Evolutionary conservation across 1,140 invertebrate genomes (phyloP), one percentile per base, ranked within the genome.

Genomic region (Scaptomyza montana): DNA sequence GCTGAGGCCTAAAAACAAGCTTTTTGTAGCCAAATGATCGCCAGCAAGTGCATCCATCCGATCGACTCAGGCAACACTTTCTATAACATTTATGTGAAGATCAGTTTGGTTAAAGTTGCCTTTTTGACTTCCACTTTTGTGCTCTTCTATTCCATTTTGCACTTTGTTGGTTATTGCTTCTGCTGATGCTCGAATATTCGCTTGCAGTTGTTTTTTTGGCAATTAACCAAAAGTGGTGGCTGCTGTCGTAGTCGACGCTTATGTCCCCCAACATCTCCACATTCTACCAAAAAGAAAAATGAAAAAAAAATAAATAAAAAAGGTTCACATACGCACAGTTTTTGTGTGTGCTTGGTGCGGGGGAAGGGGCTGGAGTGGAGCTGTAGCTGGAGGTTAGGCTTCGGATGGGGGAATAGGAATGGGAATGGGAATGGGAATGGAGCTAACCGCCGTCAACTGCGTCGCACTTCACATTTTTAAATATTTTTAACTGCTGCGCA

Each of bases 401-500:
- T 25, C 8, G 30, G 21, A 33, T 33, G 46, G 21, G 21, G 13
- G 21, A 3, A n/a, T n/a, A n/a, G n/a, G n/a, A n/a, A 9, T 36
- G 12, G 12, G 13, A 33, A 33, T 7, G 28, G 19, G 19, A n/a
- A 9, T 45, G 50, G 30, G 10, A 1, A n/a, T 67, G 64, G 28
- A 46, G 59, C 30, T 69, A 55, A 69, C 66, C 36, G 51, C 60
- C 68, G 36, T 47, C 53, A 63, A 57, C 53, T 62, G 66, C 53
- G 50, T 55, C 66, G 56, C 65, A 70, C 78, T 86, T 68, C 78
- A 82, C 78, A 78, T 68, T 86, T 86, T 86, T 74, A 86, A 86
- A 86, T 86, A 86, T 86, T 87, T 86, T 86, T 87, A 86, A 87
- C 82, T 81, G 82, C 82, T 81, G 76, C 78, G 77, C 81, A 68